These are phyloP conservation scores for Macrophya annulata DNA, from an alignment of 2,888 invertebrate species.

Conservation along the genomic window DNA sequence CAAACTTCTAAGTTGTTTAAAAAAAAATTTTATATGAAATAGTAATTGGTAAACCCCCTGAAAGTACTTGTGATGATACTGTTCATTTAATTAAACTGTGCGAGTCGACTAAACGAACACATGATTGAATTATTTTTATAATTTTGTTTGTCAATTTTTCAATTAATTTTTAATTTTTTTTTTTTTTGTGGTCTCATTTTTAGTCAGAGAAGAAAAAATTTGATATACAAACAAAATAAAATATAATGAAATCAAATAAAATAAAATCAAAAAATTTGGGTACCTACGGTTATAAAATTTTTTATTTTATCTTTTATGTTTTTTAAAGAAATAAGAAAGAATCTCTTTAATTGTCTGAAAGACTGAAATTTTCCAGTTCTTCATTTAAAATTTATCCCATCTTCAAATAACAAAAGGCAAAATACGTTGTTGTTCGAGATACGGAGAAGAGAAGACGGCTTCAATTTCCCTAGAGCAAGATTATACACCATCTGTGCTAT, in stretches of 20 bases:
- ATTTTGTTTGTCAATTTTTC: too few relatives aligned
- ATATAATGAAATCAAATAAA: neutral
- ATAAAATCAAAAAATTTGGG: neutral
- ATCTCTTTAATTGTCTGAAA: neutral
- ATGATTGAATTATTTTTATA: neutral
- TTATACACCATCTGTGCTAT: neutral
- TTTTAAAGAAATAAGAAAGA: neutral
- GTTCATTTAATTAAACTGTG: neutral
- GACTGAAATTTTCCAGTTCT: slow-evolving; percentile 17
- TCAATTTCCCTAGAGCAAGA: slow-evolving; percentile 41
- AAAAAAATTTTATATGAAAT: neutral
- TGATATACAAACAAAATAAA: neutral
- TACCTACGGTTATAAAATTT: neutral
- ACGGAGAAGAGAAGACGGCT: neutral
- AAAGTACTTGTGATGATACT: neutral
- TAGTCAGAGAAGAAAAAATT: neutral
- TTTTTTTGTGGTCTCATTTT: neutral
- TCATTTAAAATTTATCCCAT: slow-evolving; percentile 1
- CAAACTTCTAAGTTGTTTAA: neutral
- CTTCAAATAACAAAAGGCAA: neutral
- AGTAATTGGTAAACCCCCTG: neutral
- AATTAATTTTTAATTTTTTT: neutral
- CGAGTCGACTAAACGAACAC: neutral
- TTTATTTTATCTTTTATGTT: too few relatives aligned
- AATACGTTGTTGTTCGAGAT: neutral